Conservation (phyloP, 2,113 vertebrate species). For the Anolis carolinensis region DNA sequence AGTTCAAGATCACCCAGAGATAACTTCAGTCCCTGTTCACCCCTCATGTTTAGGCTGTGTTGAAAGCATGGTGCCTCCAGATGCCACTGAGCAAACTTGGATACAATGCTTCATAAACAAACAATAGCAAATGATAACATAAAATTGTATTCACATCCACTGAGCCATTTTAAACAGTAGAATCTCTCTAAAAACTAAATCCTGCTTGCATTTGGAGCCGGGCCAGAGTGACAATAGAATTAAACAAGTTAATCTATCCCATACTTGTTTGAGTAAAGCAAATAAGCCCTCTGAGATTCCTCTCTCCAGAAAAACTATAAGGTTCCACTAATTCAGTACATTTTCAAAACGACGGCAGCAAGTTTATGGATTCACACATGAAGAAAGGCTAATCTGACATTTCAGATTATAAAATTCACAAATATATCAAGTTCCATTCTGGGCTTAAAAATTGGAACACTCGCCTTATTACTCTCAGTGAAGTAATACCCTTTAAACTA, state of each 20-base stretch:
- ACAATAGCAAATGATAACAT: not conserved
- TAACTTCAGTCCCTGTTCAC: not conserved
- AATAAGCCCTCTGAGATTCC: slow-evolving; percentile 11
- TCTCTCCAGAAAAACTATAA: slow-evolving; percentile 17
- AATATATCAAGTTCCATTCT: too few relatives aligned
- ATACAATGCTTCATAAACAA: slow-evolving; percentile 18
- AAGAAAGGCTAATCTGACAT: slow-evolving; percentile 6
- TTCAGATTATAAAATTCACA: not conserved
- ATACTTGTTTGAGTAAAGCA: slow-evolving; percentile 23
- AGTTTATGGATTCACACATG: not conserved
- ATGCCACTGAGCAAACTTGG: slow-evolving; percentile 1
- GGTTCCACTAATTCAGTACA: not conserved
- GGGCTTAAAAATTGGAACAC: too few relatives aligned
- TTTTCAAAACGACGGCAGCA: not conserved
- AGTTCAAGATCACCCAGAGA: not conserved
- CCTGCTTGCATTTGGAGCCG: slow-evolving; percentile 16
- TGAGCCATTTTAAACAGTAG: slow-evolving; percentile 23
- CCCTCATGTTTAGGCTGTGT: slow-evolving; percentile 5
- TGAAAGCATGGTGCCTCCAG: not conserved
- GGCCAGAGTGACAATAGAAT: slow-evolving; percentile 17
- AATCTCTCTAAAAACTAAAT: slow-evolving; percentile 10
- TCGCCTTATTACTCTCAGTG: too few relatives aligned
- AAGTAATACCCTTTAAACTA: too few relatives aligned
- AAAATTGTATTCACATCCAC: not conserved
- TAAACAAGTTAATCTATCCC: slow-evolving; percentile 28